Evolutionary conservation across 2,113 vertebrate species (phyloP).

Genomic region (Prunella fulvescens): DNA sequence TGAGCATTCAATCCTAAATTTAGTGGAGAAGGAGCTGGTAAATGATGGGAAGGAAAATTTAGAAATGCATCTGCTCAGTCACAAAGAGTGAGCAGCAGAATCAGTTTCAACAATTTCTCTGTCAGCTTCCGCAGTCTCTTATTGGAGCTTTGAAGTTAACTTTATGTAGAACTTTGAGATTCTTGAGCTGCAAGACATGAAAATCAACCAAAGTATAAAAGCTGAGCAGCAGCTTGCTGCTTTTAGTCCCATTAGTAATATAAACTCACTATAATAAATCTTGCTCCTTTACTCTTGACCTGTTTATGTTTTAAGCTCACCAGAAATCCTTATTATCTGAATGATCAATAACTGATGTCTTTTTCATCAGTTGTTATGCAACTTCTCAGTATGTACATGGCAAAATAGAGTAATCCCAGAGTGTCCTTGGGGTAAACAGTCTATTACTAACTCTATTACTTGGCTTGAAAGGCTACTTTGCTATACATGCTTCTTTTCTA

Average conservation of each 20-base stretch:
- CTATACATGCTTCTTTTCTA: neutral
- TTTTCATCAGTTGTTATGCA: conserved; percentile 31
- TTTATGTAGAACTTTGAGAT: conserved; percentile 5
- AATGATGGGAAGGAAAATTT: conserved; percentile 66
- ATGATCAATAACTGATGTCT: conserved; percentile 20
- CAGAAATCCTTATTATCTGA: conserved; percentile 4
- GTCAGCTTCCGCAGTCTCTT: conserved; percentile 45
- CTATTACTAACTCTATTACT: neutral
- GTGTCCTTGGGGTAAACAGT: neutral
- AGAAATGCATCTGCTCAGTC: conserved; percentile 75
- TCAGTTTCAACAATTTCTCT: conserved; percentile 27
- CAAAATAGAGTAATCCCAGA: neutral
- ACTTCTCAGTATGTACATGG: neutral
- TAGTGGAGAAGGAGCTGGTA: conserved; percentile 65
- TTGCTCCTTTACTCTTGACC: neutral
- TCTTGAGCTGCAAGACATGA: neutral
- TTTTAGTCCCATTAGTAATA: neutral
- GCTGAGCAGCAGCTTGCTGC: neutral
- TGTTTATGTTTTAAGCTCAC: neutral
- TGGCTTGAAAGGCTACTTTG: neutral
- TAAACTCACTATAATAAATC: neutral
- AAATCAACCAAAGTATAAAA: conserved; percentile 1
- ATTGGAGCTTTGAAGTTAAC: conserved; percentile 37
- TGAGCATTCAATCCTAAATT: conserved; percentile 72
- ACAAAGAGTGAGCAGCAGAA: conserved; percentile 51